Conservation (phyloP, 2,888 invertebrate genomes). For the Meiosimyza platycephala region DNA sequence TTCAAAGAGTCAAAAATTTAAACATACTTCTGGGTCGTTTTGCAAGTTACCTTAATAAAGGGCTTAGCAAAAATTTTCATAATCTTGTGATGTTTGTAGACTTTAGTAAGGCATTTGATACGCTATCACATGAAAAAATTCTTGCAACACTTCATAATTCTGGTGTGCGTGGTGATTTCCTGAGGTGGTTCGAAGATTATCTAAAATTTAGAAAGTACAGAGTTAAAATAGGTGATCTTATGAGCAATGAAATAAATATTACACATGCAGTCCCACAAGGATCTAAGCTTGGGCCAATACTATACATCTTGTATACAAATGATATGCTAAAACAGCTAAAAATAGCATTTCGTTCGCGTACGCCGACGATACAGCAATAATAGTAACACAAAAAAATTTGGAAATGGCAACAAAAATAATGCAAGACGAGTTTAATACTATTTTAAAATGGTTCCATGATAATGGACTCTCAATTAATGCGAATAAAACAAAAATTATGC, state of each 20-base stretch:
- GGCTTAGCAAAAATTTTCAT: constrained; percentile 20
- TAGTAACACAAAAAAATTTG: constrained; percentile 21
- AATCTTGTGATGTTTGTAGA: constrained; percentile 21
- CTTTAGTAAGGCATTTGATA: constrained; percentile 37
- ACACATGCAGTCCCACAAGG: constrained; percentile 19
- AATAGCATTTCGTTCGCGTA: constrained; percentile 10
- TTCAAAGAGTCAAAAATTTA: constrained; percentile 23
- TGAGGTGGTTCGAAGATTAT: constrained; percentile 28
- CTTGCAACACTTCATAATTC: background rate
- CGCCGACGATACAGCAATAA: constrained; percentile 31
- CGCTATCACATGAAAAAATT: constrained; percentile 18
- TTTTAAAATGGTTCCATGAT: background rate
- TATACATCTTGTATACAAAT: constrained; percentile 26
- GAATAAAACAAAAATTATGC: constrained; percentile 16
- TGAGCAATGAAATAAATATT: background rate
- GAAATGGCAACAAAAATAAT: constrained; percentile 12
- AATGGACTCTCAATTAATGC: background rate
- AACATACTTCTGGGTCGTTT: constrained; percentile 21
- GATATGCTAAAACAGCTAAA: constrained; percentile 9
- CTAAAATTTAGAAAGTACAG: background rate
- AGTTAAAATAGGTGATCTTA: background rate
- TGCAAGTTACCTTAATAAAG: constrained; percentile 2
- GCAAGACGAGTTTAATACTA: constrained; percentile 5
- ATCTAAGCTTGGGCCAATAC: constrained; percentile 20
- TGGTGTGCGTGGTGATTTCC: background rate